phyloP scores from a whole-genome alignment of 2,797 vertebrate species.

The Sebastes nivosus region DNA sequence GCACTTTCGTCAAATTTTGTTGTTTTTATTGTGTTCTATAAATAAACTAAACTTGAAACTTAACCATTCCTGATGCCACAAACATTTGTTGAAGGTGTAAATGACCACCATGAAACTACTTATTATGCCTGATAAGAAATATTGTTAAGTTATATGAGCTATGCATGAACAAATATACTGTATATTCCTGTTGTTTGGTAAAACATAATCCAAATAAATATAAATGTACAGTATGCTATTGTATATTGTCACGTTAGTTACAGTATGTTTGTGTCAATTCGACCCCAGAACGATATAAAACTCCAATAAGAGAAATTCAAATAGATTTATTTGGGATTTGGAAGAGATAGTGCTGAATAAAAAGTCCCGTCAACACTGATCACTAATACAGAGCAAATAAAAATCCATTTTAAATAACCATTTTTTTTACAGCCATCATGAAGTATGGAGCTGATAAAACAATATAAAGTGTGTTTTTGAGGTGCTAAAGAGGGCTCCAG shows the following conservation, averaged over 20 bases:
- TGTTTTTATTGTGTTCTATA: background rate
- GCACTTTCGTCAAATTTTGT: background rate
- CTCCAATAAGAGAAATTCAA: background rate
- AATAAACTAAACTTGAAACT: background rate
- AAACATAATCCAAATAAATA: too few relatives aligned
- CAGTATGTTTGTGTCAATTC: background rate
- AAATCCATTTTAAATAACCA: background rate
- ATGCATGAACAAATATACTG: background rate
- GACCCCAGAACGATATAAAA: background rate
- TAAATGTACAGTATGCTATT: too few relatives aligned
- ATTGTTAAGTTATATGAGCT: background rate
- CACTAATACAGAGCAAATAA: accelerated
- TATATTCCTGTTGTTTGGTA: background rate
- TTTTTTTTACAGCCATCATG: accelerated
- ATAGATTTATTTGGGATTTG: background rate
- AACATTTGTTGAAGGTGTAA: background rate
- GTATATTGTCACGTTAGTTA: too few relatives aligned
- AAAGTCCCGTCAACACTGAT: background rate
- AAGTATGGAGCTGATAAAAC: background rate
- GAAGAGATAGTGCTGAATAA: accelerated
- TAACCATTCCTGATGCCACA: background rate
- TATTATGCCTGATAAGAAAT: background rate
- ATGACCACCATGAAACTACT: too few relatives aligned
- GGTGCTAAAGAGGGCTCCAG: background rate
- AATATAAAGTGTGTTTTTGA: background rate